phyloP scores from a whole-genome alignment of 1,140 invertebrate genomes.

The Drosophila willistoni region DNA sequence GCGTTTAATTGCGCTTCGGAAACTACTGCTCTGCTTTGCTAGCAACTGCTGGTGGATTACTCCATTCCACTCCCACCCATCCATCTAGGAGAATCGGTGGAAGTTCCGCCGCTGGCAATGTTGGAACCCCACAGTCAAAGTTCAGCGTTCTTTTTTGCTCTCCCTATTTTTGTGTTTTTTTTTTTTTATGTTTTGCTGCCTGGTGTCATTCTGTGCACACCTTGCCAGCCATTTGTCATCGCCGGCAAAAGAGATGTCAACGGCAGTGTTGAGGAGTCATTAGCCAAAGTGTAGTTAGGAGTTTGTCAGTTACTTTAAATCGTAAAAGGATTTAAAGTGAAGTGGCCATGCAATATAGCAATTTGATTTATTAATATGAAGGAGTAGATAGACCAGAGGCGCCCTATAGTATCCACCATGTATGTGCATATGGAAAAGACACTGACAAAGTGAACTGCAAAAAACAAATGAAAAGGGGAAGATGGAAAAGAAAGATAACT shows the following conservation, averaged over 20 bases:
- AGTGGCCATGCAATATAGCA: conserved; percentile 5
- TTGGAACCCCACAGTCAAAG: conserved; percentile 51
- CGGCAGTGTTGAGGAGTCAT: conserved; percentile 40
- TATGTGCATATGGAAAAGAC: neutral
- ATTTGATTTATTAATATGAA: conserved; percentile 7
- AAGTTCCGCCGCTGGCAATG: neutral
- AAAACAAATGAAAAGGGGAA: neutral
- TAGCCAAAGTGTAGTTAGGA: conserved; percentile 28
- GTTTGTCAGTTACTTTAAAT: conserved; percentile 45
- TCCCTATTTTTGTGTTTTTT: neutral
- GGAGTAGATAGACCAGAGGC: neutral
- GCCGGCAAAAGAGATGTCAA: conserved; percentile 50
- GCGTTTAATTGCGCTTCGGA: conserved; percentile 72
- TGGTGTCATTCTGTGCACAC: conserved; percentile 49
- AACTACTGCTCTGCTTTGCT: conserved; percentile 35
- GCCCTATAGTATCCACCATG: neutral
- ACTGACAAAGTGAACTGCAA: neutral
- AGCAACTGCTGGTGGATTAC: conserved; percentile 25
- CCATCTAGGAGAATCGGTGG: neutral
- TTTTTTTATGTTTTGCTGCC: neutral
- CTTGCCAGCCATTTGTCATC: conserved; percentile 67
- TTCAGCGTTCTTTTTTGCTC: conserved; percentile 57
- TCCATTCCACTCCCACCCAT: neutral
- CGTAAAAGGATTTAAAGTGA: conserved; percentile 9
- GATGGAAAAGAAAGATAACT: neutral